Base-by-base conservation (phyloP, 2,888 invertebrate genomes). In the Sphinx pinastri region DNA sequence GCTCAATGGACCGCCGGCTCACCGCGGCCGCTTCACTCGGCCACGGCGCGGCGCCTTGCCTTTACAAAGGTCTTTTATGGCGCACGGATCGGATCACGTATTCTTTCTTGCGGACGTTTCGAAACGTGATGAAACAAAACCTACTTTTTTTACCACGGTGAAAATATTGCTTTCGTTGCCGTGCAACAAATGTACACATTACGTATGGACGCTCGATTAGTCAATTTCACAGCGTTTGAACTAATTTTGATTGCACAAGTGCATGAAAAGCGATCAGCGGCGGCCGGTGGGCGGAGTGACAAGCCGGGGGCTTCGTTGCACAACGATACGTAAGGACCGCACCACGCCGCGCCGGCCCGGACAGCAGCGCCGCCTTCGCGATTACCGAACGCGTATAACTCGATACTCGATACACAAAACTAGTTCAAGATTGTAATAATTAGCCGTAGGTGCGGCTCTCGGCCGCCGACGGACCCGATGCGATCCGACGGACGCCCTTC, bases 351-450 rank as follows among this genome's bases (percentile, higher is more conserved):
- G 51, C 8, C 54, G 13, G 12, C 2, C 52, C 31, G 25, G 10
- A 8, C 25, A 2, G 13, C n/a, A 47, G 60, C 60, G 38, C 63
- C 13, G 19, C 49, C 63, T 49, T 63, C 8, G 12, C 16, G 45
- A 60, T 45, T 75, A 73, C 73, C 76, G 77, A 77, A 78, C 72
- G 77, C 77, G 76, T 69, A 54, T 54, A 54, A 47, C 47, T 60
- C 47, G 60, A 60, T 59, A 59, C 31, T 59, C 38, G 38, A 59
- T 60, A 67, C 49, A 63, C 71, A 76, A 82, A 92, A 88, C 84
- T 88, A 86, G 93, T 92, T 92, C 92, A 93, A 92, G 92, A 87
- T 87, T 88, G 87, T 81, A 89, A 81, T 87, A 85, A 91, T 92
- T 89, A 88, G 79, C 84, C 81, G 81, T 77, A 86, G 81, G 82